A percentile compares a stretch with the other conserved stretches of the same genome.
These are phyloP conservation scores for Oxytorus armatus DNA, from an alignment of 2,888 invertebrate genomes.

Conservation along the genomic window DNA sequence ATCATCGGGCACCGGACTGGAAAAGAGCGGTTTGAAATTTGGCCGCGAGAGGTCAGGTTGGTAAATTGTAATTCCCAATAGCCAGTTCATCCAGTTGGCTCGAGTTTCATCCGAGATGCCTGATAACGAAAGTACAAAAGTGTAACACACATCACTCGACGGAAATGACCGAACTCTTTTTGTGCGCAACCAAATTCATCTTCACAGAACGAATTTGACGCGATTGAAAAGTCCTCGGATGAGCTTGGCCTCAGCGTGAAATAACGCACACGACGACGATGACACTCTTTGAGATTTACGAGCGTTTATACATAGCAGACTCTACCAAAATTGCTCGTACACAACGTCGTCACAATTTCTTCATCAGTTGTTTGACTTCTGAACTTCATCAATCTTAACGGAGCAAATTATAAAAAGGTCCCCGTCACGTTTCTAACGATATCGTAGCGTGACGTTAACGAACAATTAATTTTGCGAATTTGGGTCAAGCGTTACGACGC, in stretches of 20 bases:
- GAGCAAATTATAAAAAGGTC: constrained; percentile 1
- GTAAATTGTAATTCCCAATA: too few species aligned
- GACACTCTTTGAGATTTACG: not conserved
- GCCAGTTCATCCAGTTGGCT: too few species aligned
- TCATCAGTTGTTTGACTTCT: not conserved
- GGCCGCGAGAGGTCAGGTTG: too few species aligned
- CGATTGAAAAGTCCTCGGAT: constrained; percentile 9
- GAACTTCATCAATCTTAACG: not conserved
- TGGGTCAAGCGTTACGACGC: constrained; percentile 43
- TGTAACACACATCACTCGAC: constrained; percentile 11
- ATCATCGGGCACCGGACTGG: too few species aligned
- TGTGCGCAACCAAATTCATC: constrained; percentile 44
- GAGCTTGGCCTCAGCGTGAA: too few species aligned
- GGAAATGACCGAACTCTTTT: constrained; percentile 38
- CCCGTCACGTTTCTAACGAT: not conserved
- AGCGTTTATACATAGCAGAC: not conserved
- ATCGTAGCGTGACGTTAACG: not conserved
- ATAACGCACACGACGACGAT: too few species aligned
- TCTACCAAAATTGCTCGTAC: not conserved
- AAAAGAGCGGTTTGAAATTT: too few species aligned
- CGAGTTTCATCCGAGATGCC: not conserved
- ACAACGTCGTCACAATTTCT: not conserved
- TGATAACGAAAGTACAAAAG: constrained; percentile 43
- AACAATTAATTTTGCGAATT: constrained; percentile 42
- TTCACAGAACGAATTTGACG: constrained; percentile 48